Conservation (phyloP, 2,113 vertebrate genomes). For the Phaetusa simplex region DNA sequence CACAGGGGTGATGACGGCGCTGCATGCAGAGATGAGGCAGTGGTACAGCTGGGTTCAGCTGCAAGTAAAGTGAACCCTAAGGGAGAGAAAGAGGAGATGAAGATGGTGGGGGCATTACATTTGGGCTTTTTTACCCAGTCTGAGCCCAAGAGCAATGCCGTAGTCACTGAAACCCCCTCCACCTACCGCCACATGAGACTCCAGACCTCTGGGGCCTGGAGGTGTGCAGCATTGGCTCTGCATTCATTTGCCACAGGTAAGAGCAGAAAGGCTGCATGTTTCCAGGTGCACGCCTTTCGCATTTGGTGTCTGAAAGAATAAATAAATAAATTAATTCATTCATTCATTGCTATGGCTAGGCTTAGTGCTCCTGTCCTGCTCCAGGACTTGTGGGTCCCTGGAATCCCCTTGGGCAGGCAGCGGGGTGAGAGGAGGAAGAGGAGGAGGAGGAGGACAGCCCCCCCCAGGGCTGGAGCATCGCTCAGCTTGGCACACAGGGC, state of each 20-base stretch:
- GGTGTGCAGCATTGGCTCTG: neutral
- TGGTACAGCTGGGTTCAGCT: neutral
- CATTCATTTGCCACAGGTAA: fast-evolving
- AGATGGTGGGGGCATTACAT: neutral
- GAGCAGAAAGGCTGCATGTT: neutral
- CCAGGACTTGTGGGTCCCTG: neutral
- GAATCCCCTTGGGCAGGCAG: neutral
- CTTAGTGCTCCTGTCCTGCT: neutral
- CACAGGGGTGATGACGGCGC: neutral
- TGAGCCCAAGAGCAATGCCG: neutral
- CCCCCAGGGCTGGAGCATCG: neutral
- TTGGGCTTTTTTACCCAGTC: neutral
- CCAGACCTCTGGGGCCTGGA: neutral
- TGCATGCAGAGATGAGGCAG: neutral
- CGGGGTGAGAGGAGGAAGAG: neutral
- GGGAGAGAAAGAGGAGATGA: neutral
- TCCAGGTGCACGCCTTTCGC: neutral
- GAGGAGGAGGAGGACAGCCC: neutral
- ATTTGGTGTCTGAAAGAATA: neutral
- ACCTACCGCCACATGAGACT: fast-evolving
- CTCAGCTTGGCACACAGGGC: neutral
- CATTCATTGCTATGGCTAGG: neutral
- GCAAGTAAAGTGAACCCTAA: neutral
- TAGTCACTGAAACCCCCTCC: neutral
- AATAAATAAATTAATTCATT: neutral